phyloP scores from a whole-genome alignment of 2,113 vertebrate species.

The Pomatostomus ruficeps region DNA sequence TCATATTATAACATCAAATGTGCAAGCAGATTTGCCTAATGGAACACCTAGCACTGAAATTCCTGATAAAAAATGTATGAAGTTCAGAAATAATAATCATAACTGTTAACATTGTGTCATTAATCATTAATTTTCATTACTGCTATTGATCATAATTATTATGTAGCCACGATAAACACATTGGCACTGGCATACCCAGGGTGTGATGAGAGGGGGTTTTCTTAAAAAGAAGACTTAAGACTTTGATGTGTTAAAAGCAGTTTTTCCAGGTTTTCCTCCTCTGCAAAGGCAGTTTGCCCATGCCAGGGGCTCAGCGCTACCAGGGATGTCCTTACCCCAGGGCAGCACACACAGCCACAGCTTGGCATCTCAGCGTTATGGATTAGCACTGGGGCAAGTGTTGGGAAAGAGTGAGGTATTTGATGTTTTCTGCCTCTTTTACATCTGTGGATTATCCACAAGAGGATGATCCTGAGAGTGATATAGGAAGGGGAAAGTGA shows the following conservation, averaged over 20 bases:
- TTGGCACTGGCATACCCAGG: not conserved
- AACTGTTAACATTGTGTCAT: not conserved
- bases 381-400: not conserved
- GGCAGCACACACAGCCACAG: not conserved
- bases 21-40: not conserved
- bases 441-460: not conserved
- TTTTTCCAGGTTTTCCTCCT: not conserved
- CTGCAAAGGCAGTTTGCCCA: not conserved
- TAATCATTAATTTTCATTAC: not conserved
- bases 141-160: not conserved
- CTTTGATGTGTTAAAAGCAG: not conserved
- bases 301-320: not conserved
- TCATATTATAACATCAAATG: not conserved
- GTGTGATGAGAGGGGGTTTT: not conserved
- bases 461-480: not conserved
- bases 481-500: not conserved
- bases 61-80: not conserved
- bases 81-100: not conserved
- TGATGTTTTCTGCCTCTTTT: not conserved
- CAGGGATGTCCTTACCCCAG: not conserved
- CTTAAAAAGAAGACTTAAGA: not conserved
- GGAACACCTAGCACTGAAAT: not conserved
- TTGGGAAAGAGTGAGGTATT: not conserved
- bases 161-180: not conserved
- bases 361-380: not conserved